Conservation (phyloP, 2,113 vertebrate species). For the Bambusicola thoracicus region DNA sequence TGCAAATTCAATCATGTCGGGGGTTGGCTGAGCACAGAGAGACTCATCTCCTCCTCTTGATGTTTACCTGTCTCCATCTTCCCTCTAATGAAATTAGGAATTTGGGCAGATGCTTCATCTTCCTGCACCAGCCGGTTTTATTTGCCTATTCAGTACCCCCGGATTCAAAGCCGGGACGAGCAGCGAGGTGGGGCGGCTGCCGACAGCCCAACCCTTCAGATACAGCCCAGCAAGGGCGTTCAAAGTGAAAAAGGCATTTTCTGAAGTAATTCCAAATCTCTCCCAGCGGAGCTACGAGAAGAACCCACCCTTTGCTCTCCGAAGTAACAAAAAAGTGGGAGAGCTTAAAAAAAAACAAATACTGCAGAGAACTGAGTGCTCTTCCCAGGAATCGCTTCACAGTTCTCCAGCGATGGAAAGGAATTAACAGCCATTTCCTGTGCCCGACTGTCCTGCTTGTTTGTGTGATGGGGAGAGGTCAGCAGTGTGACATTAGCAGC, state of each 20-base stretch:
- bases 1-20: conserved; percentile 23
- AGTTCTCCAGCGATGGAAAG: neutral
- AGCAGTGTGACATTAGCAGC: neutral
- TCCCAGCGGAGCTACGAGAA: neutral
- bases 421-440: conserved; percentile 7
- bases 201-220: neutral
- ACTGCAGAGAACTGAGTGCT: neutral
- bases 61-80: conserved; percentile 2
- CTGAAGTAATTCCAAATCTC: conserved; percentile 18
- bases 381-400: neutral
- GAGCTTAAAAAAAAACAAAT: neutral
- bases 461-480: conserved; percentile 13
- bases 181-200: neutral
- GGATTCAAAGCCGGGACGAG: neutral
- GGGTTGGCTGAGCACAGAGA: neutral
- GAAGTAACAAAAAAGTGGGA: neutral
- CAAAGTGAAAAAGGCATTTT: conserved; percentile 14
- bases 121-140: conserved; percentile 47
- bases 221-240: neutral
- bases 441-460: conserved; percentile 15
- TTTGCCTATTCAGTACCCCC: conserved; percentile 51
- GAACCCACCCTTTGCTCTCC: neutral
- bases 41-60: neutral
- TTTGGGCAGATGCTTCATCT: conserved; percentile 23
- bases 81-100: conserved; percentile 2